phyloP scores from a whole-genome alignment of 2,113 vertebrate species.

The Ploceus nigricollis region DNA sequence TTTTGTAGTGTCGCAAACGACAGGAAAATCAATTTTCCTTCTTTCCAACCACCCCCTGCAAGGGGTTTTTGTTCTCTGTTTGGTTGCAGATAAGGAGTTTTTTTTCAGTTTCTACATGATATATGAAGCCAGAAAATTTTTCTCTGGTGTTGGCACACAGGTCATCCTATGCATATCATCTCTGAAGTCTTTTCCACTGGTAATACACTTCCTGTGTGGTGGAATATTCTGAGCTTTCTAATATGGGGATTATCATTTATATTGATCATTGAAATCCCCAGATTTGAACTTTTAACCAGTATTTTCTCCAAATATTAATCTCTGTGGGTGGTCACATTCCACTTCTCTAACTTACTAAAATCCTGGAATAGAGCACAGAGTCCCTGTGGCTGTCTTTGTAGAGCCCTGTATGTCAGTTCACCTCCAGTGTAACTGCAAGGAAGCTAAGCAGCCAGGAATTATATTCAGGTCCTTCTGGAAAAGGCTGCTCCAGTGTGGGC shows the following conservation, averaged over 20 bases:
- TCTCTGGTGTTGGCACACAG: not conserved
- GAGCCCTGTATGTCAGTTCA: not conserved
- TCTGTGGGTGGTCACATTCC: not conserved
- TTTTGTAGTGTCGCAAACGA: not conserved
- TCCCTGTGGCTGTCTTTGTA: not conserved
- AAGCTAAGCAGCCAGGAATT: not conserved
- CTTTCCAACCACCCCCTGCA: not conserved
- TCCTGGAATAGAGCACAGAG: not conserved
- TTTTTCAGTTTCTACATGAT: not conserved
- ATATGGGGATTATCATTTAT: not conserved
- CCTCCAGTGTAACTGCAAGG: not conserved
- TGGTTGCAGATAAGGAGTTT: not conserved
- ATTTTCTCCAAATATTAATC: not conserved
- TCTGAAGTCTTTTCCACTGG: not conserved
- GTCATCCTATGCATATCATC: not conserved
- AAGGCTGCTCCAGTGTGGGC: not conserved
- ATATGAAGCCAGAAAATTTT: not conserved
- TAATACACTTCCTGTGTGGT: not conserved
- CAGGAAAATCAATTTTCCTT: not conserved
- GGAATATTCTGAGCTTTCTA: not conserved
- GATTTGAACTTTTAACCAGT: not conserved
- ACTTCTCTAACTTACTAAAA: not conserved
- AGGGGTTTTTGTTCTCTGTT: not conserved
- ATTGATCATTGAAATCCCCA: not conserved
- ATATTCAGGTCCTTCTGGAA: not conserved